These are phyloP conservation scores for Oryzias curvinotus DNA, from an alignment of 2,113 vertebrate genomes.

Conservation along the genomic window DNA sequence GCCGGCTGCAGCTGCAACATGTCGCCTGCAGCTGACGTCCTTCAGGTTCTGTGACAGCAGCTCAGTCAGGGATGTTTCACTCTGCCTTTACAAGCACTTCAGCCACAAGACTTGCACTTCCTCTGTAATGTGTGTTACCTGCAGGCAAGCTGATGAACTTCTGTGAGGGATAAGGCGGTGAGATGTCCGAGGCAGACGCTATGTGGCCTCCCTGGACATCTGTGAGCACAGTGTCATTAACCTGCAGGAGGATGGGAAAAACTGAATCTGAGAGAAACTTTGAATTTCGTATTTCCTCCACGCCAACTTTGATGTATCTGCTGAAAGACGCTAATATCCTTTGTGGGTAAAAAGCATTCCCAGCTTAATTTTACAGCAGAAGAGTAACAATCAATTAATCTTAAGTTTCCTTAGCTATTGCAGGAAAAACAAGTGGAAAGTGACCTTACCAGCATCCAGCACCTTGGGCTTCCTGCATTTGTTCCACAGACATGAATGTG, in stretches of 20 bases:
- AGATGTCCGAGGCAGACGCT: constrained; percentile 67
- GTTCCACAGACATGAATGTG: constrained; percentile 80
- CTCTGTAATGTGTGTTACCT: constrained; percentile 58
- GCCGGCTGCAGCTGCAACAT: not conserved
- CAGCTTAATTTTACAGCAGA: not conserved
- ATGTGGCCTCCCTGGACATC: constrained; percentile 66
- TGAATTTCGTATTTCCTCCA: constrained; percentile 1
- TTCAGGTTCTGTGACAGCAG: not conserved
- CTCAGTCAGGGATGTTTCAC: not conserved
- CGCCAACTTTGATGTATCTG: not conserved
- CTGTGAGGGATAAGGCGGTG: constrained; percentile 74
- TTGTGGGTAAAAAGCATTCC: constrained; percentile 1
- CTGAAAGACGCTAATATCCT: constrained; percentile 6
- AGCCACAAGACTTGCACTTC: not conserved
- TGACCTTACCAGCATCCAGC: constrained; percentile 82
- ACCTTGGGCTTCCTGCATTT: constrained; percentile 80
- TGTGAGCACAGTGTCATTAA: constrained; percentile 71
- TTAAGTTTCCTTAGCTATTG: constrained; percentile 1
- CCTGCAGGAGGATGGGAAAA: constrained; percentile 44
- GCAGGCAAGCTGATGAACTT: constrained; percentile 72
- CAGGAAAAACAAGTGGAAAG: not conserved
- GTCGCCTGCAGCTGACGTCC: not conserved
- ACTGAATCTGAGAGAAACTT: constrained; percentile 3
- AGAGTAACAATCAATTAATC: constrained; percentile 11
- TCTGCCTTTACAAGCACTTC: not conserved